phyloP scores from a whole-genome alignment of 2,113 vertebrate genomes.

The Psittacus erithacus region DNA sequence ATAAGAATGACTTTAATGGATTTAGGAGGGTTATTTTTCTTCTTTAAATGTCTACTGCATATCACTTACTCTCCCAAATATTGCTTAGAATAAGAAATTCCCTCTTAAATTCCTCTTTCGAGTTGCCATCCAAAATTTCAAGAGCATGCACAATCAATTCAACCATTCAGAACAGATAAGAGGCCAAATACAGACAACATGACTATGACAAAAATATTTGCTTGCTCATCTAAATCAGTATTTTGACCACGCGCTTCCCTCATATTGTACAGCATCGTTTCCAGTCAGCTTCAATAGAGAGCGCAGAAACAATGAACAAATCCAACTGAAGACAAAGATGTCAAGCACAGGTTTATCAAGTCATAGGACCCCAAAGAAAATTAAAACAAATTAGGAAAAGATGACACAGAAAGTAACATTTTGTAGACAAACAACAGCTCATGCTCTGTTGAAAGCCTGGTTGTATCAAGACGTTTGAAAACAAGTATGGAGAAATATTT shows the following conservation, averaged over 20 bases:
- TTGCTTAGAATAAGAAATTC: background rate
- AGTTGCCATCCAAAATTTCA: background rate
- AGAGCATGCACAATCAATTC: background rate
- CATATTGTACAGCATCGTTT: background rate
- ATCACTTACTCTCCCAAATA: background rate
- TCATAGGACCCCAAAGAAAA: background rate
- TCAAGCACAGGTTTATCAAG: background rate
- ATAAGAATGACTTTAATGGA: background rate
- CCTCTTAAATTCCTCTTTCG: background rate
- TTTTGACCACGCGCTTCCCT: background rate
- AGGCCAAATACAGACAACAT: background rate
- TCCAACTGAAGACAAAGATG: background rate
- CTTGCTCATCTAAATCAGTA: background rate
- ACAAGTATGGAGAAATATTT: background rate
- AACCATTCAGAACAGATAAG: background rate
- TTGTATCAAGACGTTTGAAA: background rate
- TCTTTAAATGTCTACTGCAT: background rate
- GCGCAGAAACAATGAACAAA: background rate
- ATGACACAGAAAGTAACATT: background rate
- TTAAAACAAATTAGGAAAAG: background rate
- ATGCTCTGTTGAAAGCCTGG: background rate
- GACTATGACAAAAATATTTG: background rate
- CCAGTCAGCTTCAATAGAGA: background rate
- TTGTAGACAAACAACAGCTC: background rate
- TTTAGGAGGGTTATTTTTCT: background rate